Percentiles rank a stretch among this genome's conserved stretches.
phyloP scores from a whole-genome alignment of 1,140 invertebrate species.

The Diorhabda sublineata region DNA sequence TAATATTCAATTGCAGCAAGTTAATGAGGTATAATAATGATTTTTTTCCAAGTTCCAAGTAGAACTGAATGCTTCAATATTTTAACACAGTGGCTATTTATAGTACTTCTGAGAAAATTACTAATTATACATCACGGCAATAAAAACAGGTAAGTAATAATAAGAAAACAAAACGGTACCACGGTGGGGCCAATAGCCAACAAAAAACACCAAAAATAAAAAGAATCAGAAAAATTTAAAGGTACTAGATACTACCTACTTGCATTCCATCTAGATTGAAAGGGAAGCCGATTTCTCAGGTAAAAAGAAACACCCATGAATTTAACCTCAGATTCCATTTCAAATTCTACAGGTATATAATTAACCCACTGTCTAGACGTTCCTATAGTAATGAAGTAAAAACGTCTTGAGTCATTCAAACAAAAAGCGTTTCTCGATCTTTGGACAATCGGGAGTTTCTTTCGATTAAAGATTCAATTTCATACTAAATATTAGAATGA shows the following conservation, averaged over 20 bases:
- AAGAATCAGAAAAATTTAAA: neutral
- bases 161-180: neutral
- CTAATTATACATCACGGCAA: neutral
- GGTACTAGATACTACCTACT: neutral
- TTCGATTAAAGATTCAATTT: no score
- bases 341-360: constrained; percentile 2
- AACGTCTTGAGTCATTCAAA: neutral
- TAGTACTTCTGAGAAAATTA: neutral
- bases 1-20: no score
- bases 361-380: neutral
- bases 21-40: no score
- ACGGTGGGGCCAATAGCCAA: neutral
- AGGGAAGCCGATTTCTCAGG: neutral
- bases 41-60: no score
- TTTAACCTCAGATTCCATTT: neutral
- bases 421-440: no score
- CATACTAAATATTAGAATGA: no score
- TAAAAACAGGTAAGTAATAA: neutral
- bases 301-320: neutral
- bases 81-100: no score
- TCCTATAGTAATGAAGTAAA: constrained; percentile 1
- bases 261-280: neutral
- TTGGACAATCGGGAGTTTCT: no score
- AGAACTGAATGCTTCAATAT: no score
- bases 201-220: neutral